These are phyloP conservation scores for Sebastolobus alascanus DNA, from an alignment of 2,797 vertebrate species.

Conservation along the genomic window DNA sequence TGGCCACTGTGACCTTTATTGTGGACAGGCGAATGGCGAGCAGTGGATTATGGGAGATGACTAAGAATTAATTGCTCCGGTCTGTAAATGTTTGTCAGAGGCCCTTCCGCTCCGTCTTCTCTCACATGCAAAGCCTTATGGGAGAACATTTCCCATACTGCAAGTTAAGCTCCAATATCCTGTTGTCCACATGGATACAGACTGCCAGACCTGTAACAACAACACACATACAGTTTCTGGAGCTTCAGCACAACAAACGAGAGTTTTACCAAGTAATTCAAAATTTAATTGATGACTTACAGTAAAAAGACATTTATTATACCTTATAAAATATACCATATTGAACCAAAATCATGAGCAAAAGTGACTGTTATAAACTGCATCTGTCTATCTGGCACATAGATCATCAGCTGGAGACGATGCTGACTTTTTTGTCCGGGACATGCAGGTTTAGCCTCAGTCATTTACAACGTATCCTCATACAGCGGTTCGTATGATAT, in stretches of 20 bases:
- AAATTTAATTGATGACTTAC: neutral
- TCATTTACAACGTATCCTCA: neutral
- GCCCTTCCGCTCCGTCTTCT: neutral
- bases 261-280: neutral
- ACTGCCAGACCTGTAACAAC: neutral
- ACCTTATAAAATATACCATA: neutral
- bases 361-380: neutral
- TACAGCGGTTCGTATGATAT: too few relatives aligned
- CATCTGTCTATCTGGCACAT: neutral
- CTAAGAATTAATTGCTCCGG: slow-evolving; percentile 32
- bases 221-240: neutral
- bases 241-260: neutral
- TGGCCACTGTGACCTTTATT: slow-evolving; percentile 30
- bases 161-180: slow-evolving; percentile 16
- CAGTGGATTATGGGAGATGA: slow-evolving; percentile 32
- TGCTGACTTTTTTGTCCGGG: neutral
- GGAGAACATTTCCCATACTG: neutral
- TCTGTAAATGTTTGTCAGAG: slow-evolving; percentile 40
- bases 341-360: neutral
- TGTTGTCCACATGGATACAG: neutral
- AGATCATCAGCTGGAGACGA: neutral
- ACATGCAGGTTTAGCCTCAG: neutral
- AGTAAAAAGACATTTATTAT: neutral
- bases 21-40: neutral
- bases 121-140: slow-evolving; percentile 1